Percentiles rank a stretch among this genome's conserved stretches.
Conservation (phyloP, 35 echinoderm and acorn worm species). For the Strongylocentrotus purpuratus region DNA sequence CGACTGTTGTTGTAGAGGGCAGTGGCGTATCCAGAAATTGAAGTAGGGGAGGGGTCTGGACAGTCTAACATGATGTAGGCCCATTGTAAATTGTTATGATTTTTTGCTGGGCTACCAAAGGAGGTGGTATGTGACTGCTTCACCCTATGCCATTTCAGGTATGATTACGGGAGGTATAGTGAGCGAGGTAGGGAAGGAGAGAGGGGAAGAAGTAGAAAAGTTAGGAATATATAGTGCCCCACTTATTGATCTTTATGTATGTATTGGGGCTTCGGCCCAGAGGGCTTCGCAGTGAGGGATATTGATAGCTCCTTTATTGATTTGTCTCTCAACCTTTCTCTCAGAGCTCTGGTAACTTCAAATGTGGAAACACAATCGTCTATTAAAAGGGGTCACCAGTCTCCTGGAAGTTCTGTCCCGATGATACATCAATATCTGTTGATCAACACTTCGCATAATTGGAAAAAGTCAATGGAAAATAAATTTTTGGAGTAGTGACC, state of each 20-base stretch:
- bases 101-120: no score
- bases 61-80: no score
- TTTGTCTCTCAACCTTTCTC: not conserved
- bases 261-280: not conserved
- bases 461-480: not conserved
- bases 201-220: no score
- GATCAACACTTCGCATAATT: not conserved
- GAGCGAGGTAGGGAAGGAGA: no score
- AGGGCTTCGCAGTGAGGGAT: not conserved
- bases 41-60: no score
- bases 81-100: no score
- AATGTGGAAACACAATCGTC: not conserved
- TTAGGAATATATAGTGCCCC: not conserved
- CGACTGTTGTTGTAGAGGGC: no score
- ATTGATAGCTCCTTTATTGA: not conserved
- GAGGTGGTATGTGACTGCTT: no score
- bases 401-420: not conserved
- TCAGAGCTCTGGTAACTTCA: not conserved
- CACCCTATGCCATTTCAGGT: no score
- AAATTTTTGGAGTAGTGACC: not conserved
- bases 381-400: not conserved
- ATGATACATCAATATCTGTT: not conserved
- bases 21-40: no score
- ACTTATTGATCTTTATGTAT: not conserved
- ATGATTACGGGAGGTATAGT: no score